A percentile compares a stretch with the other conserved stretches of the same genome.
Evolutionary conservation across 2,888 invertebrate species (phyloP).

Genomic region (Dynastes grantii): DNA sequence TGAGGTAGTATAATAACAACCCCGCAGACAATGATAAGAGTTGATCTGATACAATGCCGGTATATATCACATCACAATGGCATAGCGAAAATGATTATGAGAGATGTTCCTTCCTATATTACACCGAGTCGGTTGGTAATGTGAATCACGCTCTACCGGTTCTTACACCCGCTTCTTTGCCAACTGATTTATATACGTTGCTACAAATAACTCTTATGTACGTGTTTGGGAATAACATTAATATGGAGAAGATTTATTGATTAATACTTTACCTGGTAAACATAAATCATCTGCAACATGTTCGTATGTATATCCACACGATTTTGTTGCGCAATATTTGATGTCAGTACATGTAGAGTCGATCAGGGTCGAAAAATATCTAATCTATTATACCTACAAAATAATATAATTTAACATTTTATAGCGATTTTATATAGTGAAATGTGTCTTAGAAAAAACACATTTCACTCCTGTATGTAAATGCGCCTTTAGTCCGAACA

Average conservation of each 20-base stretch:
- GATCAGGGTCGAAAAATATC: too few species aligned
- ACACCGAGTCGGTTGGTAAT: slow-evolving; percentile 67
- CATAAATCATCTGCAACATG: slow-evolving; percentile 37
- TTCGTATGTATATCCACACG: slow-evolving; percentile 4
- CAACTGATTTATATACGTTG: slow-evolving; percentile 67
- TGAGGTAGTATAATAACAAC: slow-evolving; percentile 59
- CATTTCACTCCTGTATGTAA: too few species aligned
- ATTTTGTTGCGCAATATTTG: neutral
- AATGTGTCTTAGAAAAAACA: too few species aligned
- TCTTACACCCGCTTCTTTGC: slow-evolving; percentile 67
- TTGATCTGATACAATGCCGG: slow-evolving; percentile 57
- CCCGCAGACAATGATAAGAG: slow-evolving; percentile 60
- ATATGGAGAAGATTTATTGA: slow-evolving; percentile 45
- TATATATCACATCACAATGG: slow-evolving; percentile 70
- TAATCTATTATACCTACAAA: too few species aligned
- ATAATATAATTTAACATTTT: too few species aligned
- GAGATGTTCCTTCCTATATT: slow-evolving; percentile 70
- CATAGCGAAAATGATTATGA: slow-evolving; percentile 70
- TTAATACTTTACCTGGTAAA: slow-evolving; percentile 37
- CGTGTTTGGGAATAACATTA: slow-evolving; percentile 42
- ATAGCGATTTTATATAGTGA: too few species aligned
- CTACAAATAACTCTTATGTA: slow-evolving; percentile 62
- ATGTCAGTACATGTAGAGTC: neutral
- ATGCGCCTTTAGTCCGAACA: too few species aligned
- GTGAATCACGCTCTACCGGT: slow-evolving; percentile 69